phyloP scores from a whole-genome alignment of 2,797 vertebrate species.

The Limosa lapponica region DNA sequence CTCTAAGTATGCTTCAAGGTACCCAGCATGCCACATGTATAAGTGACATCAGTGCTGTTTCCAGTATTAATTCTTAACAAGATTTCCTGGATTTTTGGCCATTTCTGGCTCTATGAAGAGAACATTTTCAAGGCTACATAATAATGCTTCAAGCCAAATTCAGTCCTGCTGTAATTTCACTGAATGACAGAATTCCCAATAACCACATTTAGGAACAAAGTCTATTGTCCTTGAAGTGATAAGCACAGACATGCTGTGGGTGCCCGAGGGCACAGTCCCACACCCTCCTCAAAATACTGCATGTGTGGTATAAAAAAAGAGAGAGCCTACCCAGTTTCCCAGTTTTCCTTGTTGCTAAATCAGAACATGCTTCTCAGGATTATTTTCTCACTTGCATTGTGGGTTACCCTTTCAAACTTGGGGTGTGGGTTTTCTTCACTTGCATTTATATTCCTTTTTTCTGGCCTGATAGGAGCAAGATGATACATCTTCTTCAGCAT shows the following conservation, averaged over 20 bases:
- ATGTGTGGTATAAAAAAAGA: not conserved
- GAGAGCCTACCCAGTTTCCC: not conserved
- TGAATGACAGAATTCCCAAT: constrained; percentile 14
- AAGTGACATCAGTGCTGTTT: not conserved
- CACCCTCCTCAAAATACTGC: not conserved
- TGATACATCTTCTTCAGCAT: not conserved
- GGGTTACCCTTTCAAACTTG: not conserved
- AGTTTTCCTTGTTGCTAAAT: not conserved
- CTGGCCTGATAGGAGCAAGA: not conserved
- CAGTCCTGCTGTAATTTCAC: not conserved
- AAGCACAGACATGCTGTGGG: not conserved
- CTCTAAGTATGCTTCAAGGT: not conserved
- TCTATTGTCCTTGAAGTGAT: constrained; percentile 2
- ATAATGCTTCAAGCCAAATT: not conserved
- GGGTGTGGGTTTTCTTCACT: not conserved
- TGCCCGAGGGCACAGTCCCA: not conserved
- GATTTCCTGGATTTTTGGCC: not conserved
- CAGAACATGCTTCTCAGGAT: not conserved
- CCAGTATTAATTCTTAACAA: not conserved
- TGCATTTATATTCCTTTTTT: not conserved
- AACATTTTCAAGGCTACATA: not conserved
- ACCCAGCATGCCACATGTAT: not conserved
- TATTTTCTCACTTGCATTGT: not conserved
- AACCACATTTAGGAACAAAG: not conserved
- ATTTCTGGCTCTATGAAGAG: not conserved